A percentile compares a stretch with the other conserved stretches of the same genome.
Conservation (phyloP, 2,113 vertebrate genomes). For the Clarias magur region DNA sequence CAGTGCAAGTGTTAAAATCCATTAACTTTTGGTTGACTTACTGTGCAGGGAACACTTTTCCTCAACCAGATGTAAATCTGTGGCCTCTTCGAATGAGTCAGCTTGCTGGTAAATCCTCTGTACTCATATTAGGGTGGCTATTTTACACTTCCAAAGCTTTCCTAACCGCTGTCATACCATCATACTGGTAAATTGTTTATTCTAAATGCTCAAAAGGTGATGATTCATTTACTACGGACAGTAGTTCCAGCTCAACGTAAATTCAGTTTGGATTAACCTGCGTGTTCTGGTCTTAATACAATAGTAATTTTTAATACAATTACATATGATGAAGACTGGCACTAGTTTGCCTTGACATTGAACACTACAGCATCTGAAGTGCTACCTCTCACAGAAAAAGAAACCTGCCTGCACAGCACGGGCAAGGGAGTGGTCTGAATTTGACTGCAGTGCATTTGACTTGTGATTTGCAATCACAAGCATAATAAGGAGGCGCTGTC, state of each 20-base stretch:
- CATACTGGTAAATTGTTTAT: not conserved
- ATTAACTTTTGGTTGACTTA: not conserved
- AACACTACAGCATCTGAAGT: not conserved
- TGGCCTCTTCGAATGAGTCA: constrained; percentile 26
- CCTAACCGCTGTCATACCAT: not conserved
- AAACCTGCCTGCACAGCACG: not conserved
- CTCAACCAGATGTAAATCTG: not conserved
- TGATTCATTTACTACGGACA: not conserved
- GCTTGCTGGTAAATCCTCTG: constrained; percentile 33
- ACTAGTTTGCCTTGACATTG: not conserved
- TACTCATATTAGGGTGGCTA: not conserved
- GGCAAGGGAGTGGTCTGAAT: not conserved
- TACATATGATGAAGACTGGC: not conserved
- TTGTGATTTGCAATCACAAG: not conserved
- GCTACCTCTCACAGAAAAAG: not conserved
- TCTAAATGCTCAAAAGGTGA: not conserved
- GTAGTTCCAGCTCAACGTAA: not conserved
- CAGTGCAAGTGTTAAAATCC: not conserved
- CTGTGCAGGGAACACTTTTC: not conserved
- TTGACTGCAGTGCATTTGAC: constrained; percentile 1
- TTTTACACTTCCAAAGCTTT: not conserved
- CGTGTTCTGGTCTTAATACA: not conserved
- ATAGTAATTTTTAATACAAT: not conserved
- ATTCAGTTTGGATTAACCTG: not conserved
- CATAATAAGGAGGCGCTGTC: not conserved